phyloP scores from a whole-genome alignment of 1,140 invertebrate genomes.

The Frieseomelitta varia region DNA sequence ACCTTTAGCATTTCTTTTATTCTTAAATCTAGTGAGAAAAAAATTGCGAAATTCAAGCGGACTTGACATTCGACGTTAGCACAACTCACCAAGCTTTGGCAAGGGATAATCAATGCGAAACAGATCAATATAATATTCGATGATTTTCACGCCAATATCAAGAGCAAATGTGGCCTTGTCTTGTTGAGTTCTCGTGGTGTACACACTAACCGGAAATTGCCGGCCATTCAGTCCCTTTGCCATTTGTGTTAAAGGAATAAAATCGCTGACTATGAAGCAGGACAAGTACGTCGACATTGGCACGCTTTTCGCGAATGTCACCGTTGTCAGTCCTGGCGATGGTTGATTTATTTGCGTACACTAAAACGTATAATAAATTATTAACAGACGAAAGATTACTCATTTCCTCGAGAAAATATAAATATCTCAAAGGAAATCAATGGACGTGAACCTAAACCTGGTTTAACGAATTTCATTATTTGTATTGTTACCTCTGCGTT shows the following conservation, averaged over 20 bases:
- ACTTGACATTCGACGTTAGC: slow-evolving; percentile 70
- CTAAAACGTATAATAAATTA: slow-evolving; percentile 65
- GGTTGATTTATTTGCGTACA: slow-evolving; percentile 75
- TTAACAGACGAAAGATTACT: not conserved
- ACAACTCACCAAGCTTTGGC: slow-evolving; percentile 89
- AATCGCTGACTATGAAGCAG: slow-evolving; percentile 96
- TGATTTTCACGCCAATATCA: slow-evolving; percentile 88
- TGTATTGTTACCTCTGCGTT: slow-evolving; percentile 76
- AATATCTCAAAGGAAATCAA: too few species aligned
- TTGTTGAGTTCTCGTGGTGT: slow-evolving; percentile 88
- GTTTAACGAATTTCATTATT: too few species aligned
- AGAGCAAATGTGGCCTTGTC: slow-evolving; percentile 91
- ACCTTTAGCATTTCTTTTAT: too few species aligned
- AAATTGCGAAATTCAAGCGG: not conserved
- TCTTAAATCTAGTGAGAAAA: too few species aligned
- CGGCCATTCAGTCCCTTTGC: slow-evolving; percentile 82
- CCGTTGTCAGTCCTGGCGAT: slow-evolving; percentile 78
- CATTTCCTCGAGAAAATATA: too few species aligned
- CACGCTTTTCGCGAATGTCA: slow-evolving; percentile 90
- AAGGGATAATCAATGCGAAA: slow-evolving; percentile 92
- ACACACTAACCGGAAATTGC: slow-evolving; percentile 87
- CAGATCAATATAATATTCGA: slow-evolving; percentile 93
- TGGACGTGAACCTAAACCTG: too few species aligned
- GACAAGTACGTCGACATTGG: slow-evolving; percentile 96
- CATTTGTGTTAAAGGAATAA: slow-evolving; percentile 84